Percentiles rank a stretch among this genome's conserved stretches.
Evolutionary conservation across 2,113 vertebrate species (phyloP).

Genomic region (Corythaixoides concolor): DNA sequence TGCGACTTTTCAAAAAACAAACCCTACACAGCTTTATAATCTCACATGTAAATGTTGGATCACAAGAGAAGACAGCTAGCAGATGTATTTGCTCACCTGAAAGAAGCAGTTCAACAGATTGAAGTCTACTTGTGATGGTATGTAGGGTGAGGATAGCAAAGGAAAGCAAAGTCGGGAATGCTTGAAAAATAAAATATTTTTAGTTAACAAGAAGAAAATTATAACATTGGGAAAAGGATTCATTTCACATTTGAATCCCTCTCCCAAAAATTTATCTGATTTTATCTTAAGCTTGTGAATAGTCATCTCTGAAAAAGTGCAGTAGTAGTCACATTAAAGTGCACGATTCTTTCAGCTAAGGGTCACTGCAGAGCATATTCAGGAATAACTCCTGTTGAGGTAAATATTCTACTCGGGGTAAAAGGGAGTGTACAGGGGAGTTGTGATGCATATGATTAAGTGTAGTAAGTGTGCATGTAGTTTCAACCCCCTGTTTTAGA

Average conservation of each 20-base stretch:
- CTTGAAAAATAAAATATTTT: constrained; percentile 80
- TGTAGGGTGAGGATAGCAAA: constrained; percentile 78
- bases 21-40: constrained; percentile 16
- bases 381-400: neutral
- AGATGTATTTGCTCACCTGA: constrained; percentile 76
- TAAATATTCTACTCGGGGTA: neutral
- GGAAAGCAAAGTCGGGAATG: constrained; percentile 76
- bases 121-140: constrained; percentile 76
- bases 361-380: neutral
- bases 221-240: constrained; percentile 45
- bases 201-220: constrained; percentile 70
- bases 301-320: neutral
- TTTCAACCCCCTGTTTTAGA: neutral
- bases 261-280: neutral
- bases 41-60: constrained; percentile 59
- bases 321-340: neutral
- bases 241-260: constrained; percentile 49
- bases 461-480: neutral
- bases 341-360: neutral
- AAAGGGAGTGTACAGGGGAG: neutral
- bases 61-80: constrained; percentile 59
- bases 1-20: neutral
- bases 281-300: constrained; percentile 1
- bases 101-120: constrained; percentile 74
- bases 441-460: neutral